Evolutionary conservation across 1,140 invertebrate species (phyloP).

Genomic region (Laupala kohalensis): DNA sequence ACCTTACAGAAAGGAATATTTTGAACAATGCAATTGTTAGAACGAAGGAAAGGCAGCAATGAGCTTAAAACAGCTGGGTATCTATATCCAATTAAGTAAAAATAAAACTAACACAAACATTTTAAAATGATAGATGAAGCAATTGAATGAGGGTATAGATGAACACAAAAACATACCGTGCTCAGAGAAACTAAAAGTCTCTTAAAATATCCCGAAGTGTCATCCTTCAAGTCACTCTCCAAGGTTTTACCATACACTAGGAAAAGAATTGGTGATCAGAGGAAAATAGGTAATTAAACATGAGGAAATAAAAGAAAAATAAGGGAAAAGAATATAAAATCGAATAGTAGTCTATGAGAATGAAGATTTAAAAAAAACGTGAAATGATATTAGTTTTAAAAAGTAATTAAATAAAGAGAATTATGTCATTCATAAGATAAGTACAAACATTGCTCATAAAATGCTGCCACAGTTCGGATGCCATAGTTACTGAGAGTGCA

Average conservation of each 20-base stretch:
- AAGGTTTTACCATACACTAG: slow-evolving; percentile 73
- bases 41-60: too few relatives aligned
- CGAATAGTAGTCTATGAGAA: background rate
- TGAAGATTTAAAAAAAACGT: background rate
- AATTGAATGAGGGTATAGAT: background rate
- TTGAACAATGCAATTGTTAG: too few relatives aligned
- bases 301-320: background rate
- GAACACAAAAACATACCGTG: slow-evolving; percentile 19
- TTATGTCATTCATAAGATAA: background rate
- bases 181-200: slow-evolving; percentile 72
- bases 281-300: too few relatives aligned
- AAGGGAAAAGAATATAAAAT: background rate
- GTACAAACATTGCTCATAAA: slow-evolving; percentile 70
- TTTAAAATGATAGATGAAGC: background rate
- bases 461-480: slow-evolving; percentile 65
- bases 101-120: background rate
- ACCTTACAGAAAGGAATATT: background rate
- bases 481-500: slow-evolving; percentile 83
- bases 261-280: slow-evolving; percentile 25
- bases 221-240: slow-evolving; percentile 78
- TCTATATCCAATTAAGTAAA: background rate
- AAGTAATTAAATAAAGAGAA: background rate
- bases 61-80: too few relatives aligned
- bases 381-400: background rate
- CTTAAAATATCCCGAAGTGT: slow-evolving; percentile 91